Evolutionary conservation across 2,113 vertebrate genomes (phyloP), one percentile per base, ranked within the genome.

Genomic region (Menura novaehollandiae): DNA sequence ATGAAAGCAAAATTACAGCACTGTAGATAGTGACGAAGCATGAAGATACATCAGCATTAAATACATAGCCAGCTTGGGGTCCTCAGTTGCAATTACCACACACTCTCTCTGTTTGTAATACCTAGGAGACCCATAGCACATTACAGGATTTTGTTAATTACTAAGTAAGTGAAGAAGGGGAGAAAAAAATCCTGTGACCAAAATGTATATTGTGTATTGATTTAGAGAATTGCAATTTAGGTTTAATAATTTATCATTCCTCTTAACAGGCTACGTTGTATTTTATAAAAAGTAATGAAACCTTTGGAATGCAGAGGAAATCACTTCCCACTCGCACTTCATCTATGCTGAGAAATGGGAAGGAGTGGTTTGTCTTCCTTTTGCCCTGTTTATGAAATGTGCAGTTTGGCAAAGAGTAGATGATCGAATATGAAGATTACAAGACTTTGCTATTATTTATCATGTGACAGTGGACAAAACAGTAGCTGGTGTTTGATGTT

Each of bases 111-210:
- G 79, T 76, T 91, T 74, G 75, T 37, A 91, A 90, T 82, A 74
- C 91, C 85, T 88, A 51, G 67, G 88, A 91, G 93, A 96, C 78
- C 55, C 85, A 67, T 77, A 83, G 81, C 41, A 66, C 81, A 85
- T 89, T 79, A 76, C 85, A 93, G 74, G 88, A 88, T 93, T 95
- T 96, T 88, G 95, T 94, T 96, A 96, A 95, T 96, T 93, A 96
- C 81, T 43, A 74, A 79, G 63, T 52, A 59, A 89, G 59, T 51
- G 71, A 80, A 79, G 53, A 87, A 85, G 71, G 49, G 93, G 69
- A 55, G 41, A 39, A 80, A 92, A 74, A 87, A 83, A 51, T 53
- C 28, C 55, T 32, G 33, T 39, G 46, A 83, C 35, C 43, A 68
- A 93, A 90, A 95, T 55, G 80, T 58, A 85, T 85, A 77, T 55